Conservation (phyloP, 1,140 invertebrate genomes). For the Drosophila paulistorum region DNA sequence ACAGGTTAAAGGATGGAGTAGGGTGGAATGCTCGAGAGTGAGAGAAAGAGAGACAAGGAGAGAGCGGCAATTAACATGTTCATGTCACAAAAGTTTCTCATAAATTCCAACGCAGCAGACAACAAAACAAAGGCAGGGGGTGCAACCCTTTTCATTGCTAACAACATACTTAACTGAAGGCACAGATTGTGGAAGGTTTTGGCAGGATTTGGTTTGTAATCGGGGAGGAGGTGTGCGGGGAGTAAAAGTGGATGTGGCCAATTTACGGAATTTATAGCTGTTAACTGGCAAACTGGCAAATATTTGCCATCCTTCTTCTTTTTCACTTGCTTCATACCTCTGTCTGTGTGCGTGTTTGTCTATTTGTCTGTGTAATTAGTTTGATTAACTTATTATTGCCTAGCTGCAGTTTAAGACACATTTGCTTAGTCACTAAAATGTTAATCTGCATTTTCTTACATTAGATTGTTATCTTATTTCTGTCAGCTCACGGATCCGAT, state of each 20-base stretch:
- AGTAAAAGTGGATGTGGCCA: slow-evolving; percentile 13
- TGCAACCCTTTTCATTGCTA: slow-evolving; percentile 65
- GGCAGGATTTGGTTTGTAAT: background rate
- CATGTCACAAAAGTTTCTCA: slow-evolving; percentile 65
- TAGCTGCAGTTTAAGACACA: slow-evolving; percentile 18
- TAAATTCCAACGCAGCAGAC: slow-evolving; percentile 62
- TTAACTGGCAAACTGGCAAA: slow-evolving; percentile 39
- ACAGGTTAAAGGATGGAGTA: background rate
- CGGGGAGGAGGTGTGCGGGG: background rate
- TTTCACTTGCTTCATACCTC: background rate
- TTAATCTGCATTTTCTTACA: too few species aligned
- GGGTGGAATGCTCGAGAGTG: background rate
- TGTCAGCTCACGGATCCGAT: too few species aligned
- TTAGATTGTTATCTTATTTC: too few species aligned
- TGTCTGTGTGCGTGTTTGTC: slow-evolving; percentile 20
- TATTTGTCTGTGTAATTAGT: slow-evolving; percentile 59
- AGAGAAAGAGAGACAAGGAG: background rate
- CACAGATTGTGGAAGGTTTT: slow-evolving; percentile 2
- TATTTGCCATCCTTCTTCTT: slow-evolving; percentile 26
- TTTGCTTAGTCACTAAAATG: background rate
- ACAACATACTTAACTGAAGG: slow-evolving; percentile 63
- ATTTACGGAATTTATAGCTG: slow-evolving; percentile 66
- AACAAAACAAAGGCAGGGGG: slow-evolving; percentile 22
- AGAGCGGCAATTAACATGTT: slow-evolving; percentile 73
- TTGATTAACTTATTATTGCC: slow-evolving; percentile 73